Evolutionary conservation across 2,888 invertebrate species (phyloP), one percentile per base, ranked within the genome.

Genomic region (Dryadula phaetusa): DNA sequence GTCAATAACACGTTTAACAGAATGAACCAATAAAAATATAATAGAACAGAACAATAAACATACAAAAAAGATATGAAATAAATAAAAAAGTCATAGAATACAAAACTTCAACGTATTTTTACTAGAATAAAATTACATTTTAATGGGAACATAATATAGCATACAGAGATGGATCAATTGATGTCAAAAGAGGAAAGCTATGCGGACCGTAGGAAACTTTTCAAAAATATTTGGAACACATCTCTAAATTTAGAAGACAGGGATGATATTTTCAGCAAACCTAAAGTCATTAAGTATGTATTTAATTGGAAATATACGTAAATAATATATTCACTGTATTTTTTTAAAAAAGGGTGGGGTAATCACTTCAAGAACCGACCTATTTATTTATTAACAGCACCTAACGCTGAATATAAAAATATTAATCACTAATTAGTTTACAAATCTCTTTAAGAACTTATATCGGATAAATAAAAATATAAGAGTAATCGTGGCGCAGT

Each of bases 231-330:
- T 49, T 92, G 92, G 92, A 82, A 85, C 0, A 80, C 86, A 0
- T 85, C 87, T 0, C 79, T 85, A 78, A 71, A 77, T 28, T 75
- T 84, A 14, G 81, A 85, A 4, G 82, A 79, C 0, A 86, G 83
- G 64, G 84, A 87, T 6, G 82, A 85, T 40, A 76, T 82, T 22
- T 72, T 80, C 73, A 76, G 67, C 64, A 89, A 88, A 70, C 85
- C 87, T 18, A 90, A 87, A 85, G 83, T 90, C 64, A 88, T 91
- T 47, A 91, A 88, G 91, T 91, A 81, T 37, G 82, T 76, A 1
- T 60, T 32, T 28, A 3, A 37, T 28, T 49, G 3, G 0, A 20
- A n/a, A n/a, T 32, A 16, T 14, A 47, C 3, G 1, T 25, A 3
- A 14, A 47, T 25, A 25, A 5, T 14, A 47, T 20, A 14, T 47